Conservation (phyloP, 2,797 vertebrate species). For the Octomys mimax region DNA sequence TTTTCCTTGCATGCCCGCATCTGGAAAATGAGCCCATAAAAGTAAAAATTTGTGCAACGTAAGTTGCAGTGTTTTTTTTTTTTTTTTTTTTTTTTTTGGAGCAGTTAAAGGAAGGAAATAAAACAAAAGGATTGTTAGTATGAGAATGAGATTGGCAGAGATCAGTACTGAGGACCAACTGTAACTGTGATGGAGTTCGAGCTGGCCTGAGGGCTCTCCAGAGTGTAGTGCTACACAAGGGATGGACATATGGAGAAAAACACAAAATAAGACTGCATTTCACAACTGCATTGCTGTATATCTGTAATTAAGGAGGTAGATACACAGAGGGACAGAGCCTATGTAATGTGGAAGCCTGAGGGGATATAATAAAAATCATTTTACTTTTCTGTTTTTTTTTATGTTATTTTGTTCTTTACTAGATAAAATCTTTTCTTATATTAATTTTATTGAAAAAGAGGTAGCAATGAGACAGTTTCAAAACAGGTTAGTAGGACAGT, state of each 20-base stretch:
- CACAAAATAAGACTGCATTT: background rate
- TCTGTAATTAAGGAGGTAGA: background rate
- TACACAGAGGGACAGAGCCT: background rate
- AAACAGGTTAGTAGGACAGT: no score
- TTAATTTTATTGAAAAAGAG: no score
- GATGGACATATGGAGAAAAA: background rate
- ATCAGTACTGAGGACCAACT: background rate
- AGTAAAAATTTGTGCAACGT: slow-evolving; percentile 48
- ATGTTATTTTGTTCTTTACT: no score
- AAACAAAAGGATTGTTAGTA: background rate
- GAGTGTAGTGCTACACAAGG: background rate
- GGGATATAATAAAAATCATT: background rate
- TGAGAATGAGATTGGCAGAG: background rate
- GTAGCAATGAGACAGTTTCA: no score
- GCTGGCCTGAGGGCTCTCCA: background rate
- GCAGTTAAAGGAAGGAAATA: slow-evolving; percentile 32
- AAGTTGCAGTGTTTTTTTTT: background rate
- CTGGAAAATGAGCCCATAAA: slow-evolving; percentile 49
- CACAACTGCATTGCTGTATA: background rate
- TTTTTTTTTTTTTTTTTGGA: background rate
- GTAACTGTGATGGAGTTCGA: background rate
- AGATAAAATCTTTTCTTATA: no score
- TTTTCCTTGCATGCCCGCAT: slow-evolving; percentile 45
- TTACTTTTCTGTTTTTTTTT: background rate
- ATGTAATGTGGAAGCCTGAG: background rate